Conservation (phyloP, 2,113 vertebrate genomes). For the Pachycephala philippinensis region DNA sequence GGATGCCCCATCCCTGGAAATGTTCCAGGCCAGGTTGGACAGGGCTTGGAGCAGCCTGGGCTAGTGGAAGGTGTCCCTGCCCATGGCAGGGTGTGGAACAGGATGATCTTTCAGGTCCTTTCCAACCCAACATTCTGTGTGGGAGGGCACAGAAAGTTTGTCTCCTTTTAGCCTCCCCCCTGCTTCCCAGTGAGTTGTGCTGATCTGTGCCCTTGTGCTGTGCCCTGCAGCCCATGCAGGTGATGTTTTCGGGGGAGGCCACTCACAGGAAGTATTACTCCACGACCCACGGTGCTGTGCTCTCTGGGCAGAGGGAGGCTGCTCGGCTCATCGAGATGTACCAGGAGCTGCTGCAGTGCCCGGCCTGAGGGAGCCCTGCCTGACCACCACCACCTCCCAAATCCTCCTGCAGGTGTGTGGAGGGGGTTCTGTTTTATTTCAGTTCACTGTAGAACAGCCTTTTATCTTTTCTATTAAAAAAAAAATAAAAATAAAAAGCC, state of each 20-base stretch:
- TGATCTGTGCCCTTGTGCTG: neutral
- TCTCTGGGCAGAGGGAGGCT: constrained; percentile 96
- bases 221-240: constrained; percentile 86
- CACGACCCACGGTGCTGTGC: constrained; percentile 98
- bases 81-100: neutral
- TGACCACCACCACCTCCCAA: constrained; percentile 79
- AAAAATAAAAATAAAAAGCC: constrained; percentile 11
- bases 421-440: constrained; percentile 58
- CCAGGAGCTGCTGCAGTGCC: constrained; percentile 86
- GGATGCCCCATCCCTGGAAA: neutral
- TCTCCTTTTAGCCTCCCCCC: neutral
- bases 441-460: constrained; percentile 72
- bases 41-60: neutral
- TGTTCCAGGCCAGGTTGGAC: neutral
- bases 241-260: constrained; percentile 97
- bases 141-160: neutral
- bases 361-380: constrained; percentile 76
- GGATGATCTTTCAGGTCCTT: neutral
- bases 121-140: too few relatives aligned
- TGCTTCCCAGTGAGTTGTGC: neutral
- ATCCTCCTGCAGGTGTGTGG: constrained; percentile 48
- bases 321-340: constrained; percentile 92
- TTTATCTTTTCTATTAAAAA: constrained; percentile 74
- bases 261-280: constrained; percentile 99
- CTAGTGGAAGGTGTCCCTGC: neutral